Percentiles rank a stretch among this genome's conserved stretches.
Evolutionary conservation across 1,140 invertebrate species (phyloP).

Genomic region (Planococcus citri): DNA sequence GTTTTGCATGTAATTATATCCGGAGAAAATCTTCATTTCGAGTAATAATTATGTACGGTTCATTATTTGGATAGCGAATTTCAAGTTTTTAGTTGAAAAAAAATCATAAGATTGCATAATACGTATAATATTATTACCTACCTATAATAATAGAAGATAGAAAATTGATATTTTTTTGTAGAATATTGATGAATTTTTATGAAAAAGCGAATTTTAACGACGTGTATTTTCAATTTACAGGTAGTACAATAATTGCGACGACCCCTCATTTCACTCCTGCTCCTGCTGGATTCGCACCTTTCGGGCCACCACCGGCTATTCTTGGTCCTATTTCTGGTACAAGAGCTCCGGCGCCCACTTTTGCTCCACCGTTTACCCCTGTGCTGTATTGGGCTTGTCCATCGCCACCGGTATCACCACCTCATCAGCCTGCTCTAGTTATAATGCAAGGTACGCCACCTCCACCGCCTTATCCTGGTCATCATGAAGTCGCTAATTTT

Average conservation of each 20-base stretch:
- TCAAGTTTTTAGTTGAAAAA: no score
- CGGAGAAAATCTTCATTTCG: no score
- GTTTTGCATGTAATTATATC: no score
- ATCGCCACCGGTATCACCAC: constrained; percentile 25
- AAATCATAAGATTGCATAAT: no score
- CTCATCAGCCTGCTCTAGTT: constrained; percentile 23
- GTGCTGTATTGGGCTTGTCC: constrained; percentile 25
- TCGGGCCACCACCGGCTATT: constrained; percentile 21
- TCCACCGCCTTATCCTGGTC: constrained; percentile 21
- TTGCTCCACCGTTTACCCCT: constrained; percentile 21
- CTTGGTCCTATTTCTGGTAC: constrained; percentile 17
- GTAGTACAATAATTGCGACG: neutral
- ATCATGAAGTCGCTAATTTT: constrained; percentile 23
- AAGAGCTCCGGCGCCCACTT: constrained; percentile 5
- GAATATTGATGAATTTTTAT: no score
- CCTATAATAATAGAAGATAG: no score
- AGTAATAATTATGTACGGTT: no score
- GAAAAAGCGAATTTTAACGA: neutral
- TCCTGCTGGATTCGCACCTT: constrained; percentile 16
- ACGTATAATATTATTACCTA: no score
- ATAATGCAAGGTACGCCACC: constrained; percentile 26
- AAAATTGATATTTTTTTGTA: no score
- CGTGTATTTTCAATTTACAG: neutral
- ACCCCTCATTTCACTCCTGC: neutral
- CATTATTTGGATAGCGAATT: no score